These are phyloP conservation scores for Sinocyclocheilus grahami DNA, from an alignment of 2,113 vertebrate genomes.

Conservation along the genomic window DNA sequence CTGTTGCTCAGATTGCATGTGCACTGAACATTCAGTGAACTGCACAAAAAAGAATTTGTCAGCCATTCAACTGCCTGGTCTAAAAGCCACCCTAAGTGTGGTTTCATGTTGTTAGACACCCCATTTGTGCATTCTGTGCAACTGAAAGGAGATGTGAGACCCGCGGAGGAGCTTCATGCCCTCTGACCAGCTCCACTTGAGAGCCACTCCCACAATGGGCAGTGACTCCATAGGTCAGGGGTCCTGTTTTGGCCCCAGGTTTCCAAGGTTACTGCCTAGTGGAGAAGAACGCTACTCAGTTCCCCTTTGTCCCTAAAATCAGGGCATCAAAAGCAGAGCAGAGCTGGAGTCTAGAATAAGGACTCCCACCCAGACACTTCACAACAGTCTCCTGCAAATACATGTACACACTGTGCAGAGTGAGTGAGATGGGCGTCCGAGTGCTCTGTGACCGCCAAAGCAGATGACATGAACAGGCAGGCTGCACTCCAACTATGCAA, in stretches of 20 bases:
- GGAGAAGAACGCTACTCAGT: conserved; percentile 61
- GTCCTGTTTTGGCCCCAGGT: conserved; percentile 74
- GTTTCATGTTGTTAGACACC: conserved; percentile 3
- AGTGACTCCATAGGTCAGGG: conserved; percentile 67
- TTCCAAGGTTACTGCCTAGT: conserved; percentile 72
- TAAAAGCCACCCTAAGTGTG: not conserved
- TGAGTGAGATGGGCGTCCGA: conserved; percentile 52
- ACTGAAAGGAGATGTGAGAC: not conserved
- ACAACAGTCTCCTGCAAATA: conserved; percentile 37
- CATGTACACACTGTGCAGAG: not conserved
- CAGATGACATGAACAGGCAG: conserved; percentile 41
- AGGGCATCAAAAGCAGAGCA: conserved; percentile 55
- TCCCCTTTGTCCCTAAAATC: conserved; percentile 68
- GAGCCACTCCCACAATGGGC: conserved; percentile 54
- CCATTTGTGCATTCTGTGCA: not conserved
- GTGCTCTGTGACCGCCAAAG: conserved; percentile 40
- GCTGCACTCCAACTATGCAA: conserved; percentile 14
- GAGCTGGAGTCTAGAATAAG: conserved; percentile 41
- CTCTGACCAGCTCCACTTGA: conserved; percentile 48
- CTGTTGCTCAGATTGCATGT: not conserved
- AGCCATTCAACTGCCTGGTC: not conserved
- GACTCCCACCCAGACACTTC: conserved; percentile 64
- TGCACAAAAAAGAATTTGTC: not conserved
- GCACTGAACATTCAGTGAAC: not conserved
- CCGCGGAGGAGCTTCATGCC: not conserved